phyloP scores from a whole-genome alignment of 2,113 vertebrate species.

The Ariopsis seemanni region DNA sequence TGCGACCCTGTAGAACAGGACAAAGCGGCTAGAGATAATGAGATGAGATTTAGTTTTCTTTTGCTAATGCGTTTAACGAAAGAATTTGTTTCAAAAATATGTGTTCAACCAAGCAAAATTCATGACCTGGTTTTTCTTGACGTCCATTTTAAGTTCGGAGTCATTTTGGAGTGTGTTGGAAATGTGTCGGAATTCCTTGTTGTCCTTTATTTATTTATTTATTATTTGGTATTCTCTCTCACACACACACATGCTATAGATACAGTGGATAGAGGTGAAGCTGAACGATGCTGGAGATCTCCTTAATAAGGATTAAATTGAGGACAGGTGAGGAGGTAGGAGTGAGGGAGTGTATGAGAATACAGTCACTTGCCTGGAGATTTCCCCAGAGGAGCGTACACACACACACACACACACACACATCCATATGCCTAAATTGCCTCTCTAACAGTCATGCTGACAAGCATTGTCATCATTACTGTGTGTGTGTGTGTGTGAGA shows the following conservation, averaged over 20 bases:
- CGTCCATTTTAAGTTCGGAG: too few relatives aligned
- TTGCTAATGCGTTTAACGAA: too few relatives aligned
- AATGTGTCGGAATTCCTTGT: background rate
- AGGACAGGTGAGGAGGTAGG: slow-evolving; percentile 6
- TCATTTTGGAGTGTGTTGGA: background rate
- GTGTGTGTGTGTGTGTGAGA: background rate
- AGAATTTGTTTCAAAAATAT: too few relatives aligned
- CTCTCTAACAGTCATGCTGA: background rate
- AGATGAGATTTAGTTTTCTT: too few relatives aligned
- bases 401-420: slow-evolving; percentile 1
- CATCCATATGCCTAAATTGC: background rate
- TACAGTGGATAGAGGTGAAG: background rate
- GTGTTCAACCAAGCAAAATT: too few relatives aligned
- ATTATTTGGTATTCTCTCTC: background rate
- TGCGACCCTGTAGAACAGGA: too few relatives aligned
- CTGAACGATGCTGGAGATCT: background rate
- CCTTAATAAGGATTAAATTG: slow-evolving; percentile 8
- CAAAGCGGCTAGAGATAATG: too few relatives aligned
- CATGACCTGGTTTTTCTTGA: too few relatives aligned
- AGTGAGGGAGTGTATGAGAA: background rate
- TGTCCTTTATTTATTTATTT: background rate
- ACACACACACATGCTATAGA: background rate
- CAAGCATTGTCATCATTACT: background rate
- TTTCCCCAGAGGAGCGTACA: slow-evolving; percentile 10
- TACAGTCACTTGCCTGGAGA: background rate